Evolutionary conservation across 2,888 invertebrate species (phyloP), one percentile per base, ranked within the genome.

Genomic region (Trichopria drosophilae): DNA sequence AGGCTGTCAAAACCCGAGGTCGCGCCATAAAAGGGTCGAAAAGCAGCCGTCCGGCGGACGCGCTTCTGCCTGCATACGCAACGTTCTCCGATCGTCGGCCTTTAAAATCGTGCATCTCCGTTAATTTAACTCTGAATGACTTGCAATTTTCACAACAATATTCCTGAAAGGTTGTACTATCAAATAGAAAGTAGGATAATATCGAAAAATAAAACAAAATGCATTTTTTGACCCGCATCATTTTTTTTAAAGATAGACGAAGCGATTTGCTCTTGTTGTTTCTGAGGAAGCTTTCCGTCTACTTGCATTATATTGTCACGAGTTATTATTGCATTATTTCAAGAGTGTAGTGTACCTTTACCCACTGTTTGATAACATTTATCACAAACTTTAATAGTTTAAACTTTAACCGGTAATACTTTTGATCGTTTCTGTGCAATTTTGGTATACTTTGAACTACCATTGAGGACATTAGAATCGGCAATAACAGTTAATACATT

Each of bases 351-450:
- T 31, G 16, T 31, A 31, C 31, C 31, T 31, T n/a, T 31, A 31
- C 31, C 31, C 31, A 31, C 13, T 31, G 6, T 31, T 31, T 31
- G 31, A 10, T 31, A 31, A n/a, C 31, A 31, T 31, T 31, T 31
- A 3, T 31, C 31, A 31, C 31, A 31, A 6, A 31, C 31, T 31
- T 31, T 31, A n/a, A 31, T 31, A 31, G 12, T 16, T 31, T 13
- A 31, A 31, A 5, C 16, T 6, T 7, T 31, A 7, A 15, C 2
- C 12, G 16, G 5, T 29, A 29, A 10, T 31, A 15, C 16, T 31
- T 31, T 31, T 12, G 16, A 6, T 16, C 6, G 13, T 31, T 31
- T 31, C 31, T 31, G 31, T 15, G 15, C 13, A 31, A 7, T 10
- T n/a, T n/a, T 31, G 31, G 16, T n/a, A n/a, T n/a, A n/a, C 2